Percentiles rank a stretch among this genome's conserved stretches.
phyloP scores from a whole-genome alignment of 2,797 vertebrate genomes.

The Kryptolebias ocellatus region DNA sequence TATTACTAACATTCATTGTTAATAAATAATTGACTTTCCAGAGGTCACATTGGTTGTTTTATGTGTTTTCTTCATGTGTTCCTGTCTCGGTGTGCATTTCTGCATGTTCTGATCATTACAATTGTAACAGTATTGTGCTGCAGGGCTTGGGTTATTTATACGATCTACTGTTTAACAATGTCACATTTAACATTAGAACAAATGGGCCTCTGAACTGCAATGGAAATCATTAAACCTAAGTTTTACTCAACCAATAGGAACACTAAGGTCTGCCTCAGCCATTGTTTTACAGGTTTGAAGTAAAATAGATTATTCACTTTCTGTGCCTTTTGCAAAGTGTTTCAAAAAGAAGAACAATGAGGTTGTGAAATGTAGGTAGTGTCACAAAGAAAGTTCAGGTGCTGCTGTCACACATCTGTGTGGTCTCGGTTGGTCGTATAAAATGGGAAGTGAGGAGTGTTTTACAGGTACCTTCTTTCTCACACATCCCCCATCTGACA shows the following conservation, averaged over 20 bases:
- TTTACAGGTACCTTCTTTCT: conserved; percentile 40
- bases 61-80: conserved; percentile 10
- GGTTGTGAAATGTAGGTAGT: conserved; percentile 44
- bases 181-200: conserved; percentile 43
- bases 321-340: conserved; percentile 15
- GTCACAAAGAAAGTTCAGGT: conserved; percentile 36
- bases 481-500: conserved; percentile 1
- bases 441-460: conserved; percentile 43
- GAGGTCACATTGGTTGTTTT: conserved; percentile 17
- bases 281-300: conserved; percentile 19
- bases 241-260: conserved; percentile 3
- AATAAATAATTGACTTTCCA: neutral
- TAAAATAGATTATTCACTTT: conserved; percentile 12
- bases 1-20: conserved; percentile 12
- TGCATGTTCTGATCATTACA: conserved; percentile 23
- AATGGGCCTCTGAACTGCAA: conserved; percentile 13
- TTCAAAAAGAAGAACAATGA: conserved; percentile 31
- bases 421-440: conserved; percentile 3
- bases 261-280: conserved; percentile 10
- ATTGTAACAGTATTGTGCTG: conserved; percentile 23
- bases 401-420: conserved; percentile 3
- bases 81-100: conserved; percentile 17
- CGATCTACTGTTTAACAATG: conserved; percentile 41
- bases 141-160: conserved; percentile 24
- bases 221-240: conserved; percentile 32